A percentile compares a stretch with the other conserved stretches of the same genome.
Evolutionary conservation across 2,113 vertebrate genomes (phyloP).

Genomic region (Aix galericulata): DNA sequence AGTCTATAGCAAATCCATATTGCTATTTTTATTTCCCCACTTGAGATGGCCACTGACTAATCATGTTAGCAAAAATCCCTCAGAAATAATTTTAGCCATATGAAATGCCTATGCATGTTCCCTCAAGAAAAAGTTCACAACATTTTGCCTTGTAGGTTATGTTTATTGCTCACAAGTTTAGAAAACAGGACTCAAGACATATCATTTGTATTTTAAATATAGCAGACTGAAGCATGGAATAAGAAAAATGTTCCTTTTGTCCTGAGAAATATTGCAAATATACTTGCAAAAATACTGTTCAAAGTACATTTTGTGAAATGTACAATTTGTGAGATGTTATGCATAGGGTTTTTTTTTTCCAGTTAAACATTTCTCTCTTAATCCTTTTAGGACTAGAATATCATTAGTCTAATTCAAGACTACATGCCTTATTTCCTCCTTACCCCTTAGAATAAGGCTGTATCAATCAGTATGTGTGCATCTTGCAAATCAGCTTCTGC

Average conservation of each 20-base stretch:
- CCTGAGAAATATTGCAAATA: not conserved
- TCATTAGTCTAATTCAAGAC: not conserved
- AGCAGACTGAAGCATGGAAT: not conserved
- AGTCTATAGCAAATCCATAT: not conserved
- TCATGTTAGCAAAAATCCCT: not conserved
- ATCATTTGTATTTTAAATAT: not conserved
- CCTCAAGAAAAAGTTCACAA: not conserved
- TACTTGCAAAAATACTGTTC: not conserved
- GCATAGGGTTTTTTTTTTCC: not conserved
- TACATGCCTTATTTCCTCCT: not conserved
- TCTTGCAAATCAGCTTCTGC: not conserved
- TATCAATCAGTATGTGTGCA: not conserved
- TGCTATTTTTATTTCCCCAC: not conserved
- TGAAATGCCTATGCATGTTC: not conserved
- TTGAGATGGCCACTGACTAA: not conserved
- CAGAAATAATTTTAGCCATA: not conserved
- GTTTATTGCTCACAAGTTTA: not conserved
- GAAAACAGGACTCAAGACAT: not conserved
- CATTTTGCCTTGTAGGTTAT: not conserved
- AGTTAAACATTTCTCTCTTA: not conserved
- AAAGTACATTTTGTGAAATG: not conserved
- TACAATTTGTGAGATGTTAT: not conserved
- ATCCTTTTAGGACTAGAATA: not conserved
- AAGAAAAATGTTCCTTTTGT: not conserved
- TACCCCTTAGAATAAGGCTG: not conserved